Evolutionary conservation across 2,113 vertebrate species (phyloP), one percentile per base, ranked within the genome.

Genomic region (Notothenia rossii): DNA sequence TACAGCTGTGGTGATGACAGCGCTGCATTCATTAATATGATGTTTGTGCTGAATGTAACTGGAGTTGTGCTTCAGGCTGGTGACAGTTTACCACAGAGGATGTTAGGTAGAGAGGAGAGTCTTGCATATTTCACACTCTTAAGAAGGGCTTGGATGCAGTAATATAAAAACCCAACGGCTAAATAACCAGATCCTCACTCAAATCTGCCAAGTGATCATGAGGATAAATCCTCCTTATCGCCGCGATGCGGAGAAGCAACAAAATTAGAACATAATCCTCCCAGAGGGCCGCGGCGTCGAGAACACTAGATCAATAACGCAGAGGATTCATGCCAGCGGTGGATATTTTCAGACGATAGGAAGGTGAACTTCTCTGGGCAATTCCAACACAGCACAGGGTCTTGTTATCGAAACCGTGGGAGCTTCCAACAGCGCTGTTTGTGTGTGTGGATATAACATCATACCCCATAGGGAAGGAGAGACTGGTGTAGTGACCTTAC

Each of bases 261-360:
- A 79, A 84, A 88, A 90, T 90, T 79, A 88, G 83, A 86, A 87
- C 71, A 29, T 81, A 75, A 86, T 91, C 79, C 87, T 74, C 82
- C 87, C 18, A 9, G 61, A 69, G 66, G 77, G 80, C 82, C 75
- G 0, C 20, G 77, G 70, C 61, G 33, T 71, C 56, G 22, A 90
- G 48, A 76, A 83, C 70, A 79, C 65, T 13, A 33, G 89, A 92
- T 92, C 90, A 75, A 91, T 91, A 89, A 84, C 46, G 43, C n/a
- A n/a, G 55, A 56, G 45, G 74, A 72, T 62, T 77, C 56, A 8
- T 68, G 79, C 75, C 83, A 81, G 66, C 22, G 72, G 75, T 60
- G 72, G 73, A 73, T 90, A 61, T 80, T 83, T 83, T 68, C 55
- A 66, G 58, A 79, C 67, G 67, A 85, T 71, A 60, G 53, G 59